Conservation (phyloP, 2,113 vertebrate species). For the Mus pahari region DNA sequence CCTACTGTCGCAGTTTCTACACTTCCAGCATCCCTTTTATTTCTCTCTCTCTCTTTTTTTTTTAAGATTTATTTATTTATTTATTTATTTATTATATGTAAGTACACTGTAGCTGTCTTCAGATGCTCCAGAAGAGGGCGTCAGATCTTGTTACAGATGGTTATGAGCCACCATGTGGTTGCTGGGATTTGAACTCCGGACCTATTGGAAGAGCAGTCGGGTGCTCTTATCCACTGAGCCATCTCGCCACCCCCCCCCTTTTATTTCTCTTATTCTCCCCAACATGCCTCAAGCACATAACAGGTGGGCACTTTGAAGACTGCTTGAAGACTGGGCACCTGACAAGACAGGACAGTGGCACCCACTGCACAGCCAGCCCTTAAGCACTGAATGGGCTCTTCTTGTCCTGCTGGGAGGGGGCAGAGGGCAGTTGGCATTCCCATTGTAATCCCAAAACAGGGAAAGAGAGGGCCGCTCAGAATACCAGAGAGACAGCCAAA, state of each 20-base stretch:
- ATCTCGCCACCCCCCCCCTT: no score
- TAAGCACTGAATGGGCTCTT: background rate
- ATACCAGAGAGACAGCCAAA: background rate
- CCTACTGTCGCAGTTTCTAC: background rate
- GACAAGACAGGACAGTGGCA: background rate
- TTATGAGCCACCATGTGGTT: no score
- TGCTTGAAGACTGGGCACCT: background rate
- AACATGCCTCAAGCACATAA: background rate
- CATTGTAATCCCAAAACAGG: background rate
- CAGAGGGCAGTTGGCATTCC: background rate
- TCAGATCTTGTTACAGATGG: no score
- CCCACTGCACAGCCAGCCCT: background rate
- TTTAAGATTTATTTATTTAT: no score
- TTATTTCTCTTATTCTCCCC: background rate
- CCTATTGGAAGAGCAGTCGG: no score
- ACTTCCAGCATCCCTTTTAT: background rate
- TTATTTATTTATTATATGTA: no score
- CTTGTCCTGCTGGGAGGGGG: background rate
- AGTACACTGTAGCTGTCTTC: no score
- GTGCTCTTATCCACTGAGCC: no score
- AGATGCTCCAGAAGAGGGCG: no score
- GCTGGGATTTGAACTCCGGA: no score
- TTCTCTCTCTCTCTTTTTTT: no score
- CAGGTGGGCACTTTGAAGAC: background rate
- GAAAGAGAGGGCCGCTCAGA: background rate